Evolutionary conservation across 2,113 vertebrate genomes (phyloP), one percentile per base, ranked within the genome.

Genomic region (Myrmecophaga tridactyla): DNA sequence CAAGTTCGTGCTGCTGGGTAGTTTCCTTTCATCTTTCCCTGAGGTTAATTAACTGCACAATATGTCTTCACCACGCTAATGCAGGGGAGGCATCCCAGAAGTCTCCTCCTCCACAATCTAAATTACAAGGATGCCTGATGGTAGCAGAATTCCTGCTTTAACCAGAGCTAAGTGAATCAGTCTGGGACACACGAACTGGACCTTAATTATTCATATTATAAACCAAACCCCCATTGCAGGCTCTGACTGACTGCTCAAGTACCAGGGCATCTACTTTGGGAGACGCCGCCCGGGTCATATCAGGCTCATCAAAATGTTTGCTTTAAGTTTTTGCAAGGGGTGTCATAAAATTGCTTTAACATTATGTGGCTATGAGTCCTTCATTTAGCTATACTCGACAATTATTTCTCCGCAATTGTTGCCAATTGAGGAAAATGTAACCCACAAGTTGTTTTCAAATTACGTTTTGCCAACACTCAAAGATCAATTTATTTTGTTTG

Each of bases 41-140:
- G 96, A 96, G 96, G 96, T 98, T 98, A 98, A 98, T 98, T 98
- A 98, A 97, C 96, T 96, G 94, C n/a, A 92, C 97, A 98, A 97
- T 98, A 94, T 96, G 95, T 78, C 93, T 98, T 97, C 87, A 87
- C 91, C 87, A 92, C 73, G 81, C 86, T 92, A 97, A 97, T 96
- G 94, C 58, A 58, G 73, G 89, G n/a, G 56, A 85, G 95, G 91
- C 97, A 89, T 97, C 97, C 95, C 96, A 92, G 86, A 96, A 95
- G 94, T 11, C 91, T 97, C 65, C 96, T 92, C 96, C 96, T 97
- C 94, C 91, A 96, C 72, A 73, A 75, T 96, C 95, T 97, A 98
- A 97, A 97, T 97, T 95, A 96, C 62, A 96, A 75, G 29, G 51
- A 76, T 69, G 70, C 67, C 67, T 94, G 95, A 56, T 60, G 86